Percentiles rank a stretch among this genome's conserved stretches.
Conservation (phyloP, 1,140 invertebrate species). For the Elysia chlorotica region DNA sequence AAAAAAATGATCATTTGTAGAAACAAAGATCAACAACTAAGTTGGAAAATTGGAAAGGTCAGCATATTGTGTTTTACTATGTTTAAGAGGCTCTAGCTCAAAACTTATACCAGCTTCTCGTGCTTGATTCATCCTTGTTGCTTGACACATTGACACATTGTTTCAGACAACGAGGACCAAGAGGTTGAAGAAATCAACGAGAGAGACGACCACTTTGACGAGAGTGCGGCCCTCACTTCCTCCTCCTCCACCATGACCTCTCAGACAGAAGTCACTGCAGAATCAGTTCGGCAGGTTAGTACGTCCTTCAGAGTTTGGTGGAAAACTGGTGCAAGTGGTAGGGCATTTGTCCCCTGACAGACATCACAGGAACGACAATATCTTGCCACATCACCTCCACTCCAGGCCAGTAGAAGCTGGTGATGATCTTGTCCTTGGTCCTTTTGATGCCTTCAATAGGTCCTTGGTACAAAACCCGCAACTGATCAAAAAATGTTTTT, state of each 20-base stretch:
- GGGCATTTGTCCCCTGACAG: too few relatives aligned
- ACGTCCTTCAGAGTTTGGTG: too few relatives aligned
- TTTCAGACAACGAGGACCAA: conserved; percentile 25
- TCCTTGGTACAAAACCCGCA: too few relatives aligned
- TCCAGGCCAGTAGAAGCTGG: too few relatives aligned
- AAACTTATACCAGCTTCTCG: neutral
- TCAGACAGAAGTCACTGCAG: conserved; percentile 38
- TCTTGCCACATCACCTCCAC: too few relatives aligned
- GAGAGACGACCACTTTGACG: conserved; percentile 34
- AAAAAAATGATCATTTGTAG: neutral
- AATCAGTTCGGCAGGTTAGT: conserved; percentile 60
- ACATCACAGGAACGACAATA: too few relatives aligned
- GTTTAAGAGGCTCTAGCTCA: neutral
- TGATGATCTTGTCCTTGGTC: too few relatives aligned
- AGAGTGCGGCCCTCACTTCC: conserved; percentile 4
- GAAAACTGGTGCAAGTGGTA: too few relatives aligned
- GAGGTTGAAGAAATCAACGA: conserved; percentile 27
- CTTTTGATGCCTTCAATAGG: too few relatives aligned
- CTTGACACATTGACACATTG: neutral
- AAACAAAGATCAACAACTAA: neutral
- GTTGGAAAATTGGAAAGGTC: too few relatives aligned
- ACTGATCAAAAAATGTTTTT: too few relatives aligned
- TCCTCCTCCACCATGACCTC: conserved; percentile 4
- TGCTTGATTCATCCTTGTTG: neutral
- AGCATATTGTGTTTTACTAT: neutral